These are phyloP conservation scores for Rhynchonema sp. DNA, from an alignment of 2,888 invertebrate species.

Conservation along the genomic window DNA sequence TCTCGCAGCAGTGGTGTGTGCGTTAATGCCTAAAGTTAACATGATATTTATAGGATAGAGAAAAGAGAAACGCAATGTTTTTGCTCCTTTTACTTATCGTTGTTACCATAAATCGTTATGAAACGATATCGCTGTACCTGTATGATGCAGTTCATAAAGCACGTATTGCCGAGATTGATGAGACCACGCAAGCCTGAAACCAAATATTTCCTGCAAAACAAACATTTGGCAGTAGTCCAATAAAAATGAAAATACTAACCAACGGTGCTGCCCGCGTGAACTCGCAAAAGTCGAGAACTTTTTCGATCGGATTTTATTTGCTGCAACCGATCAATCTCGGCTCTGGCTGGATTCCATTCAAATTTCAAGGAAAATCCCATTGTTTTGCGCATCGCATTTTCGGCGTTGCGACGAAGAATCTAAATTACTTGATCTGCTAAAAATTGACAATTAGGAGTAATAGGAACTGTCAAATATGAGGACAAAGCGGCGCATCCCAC, in stretches of 20 bases:
- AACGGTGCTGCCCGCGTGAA: background rate
- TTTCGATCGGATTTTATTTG: background rate
- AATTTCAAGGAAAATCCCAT: slow-evolving; percentile 32
- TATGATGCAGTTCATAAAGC: slow-evolving; percentile 95
- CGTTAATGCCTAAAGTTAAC: slow-evolving; percentile 78
- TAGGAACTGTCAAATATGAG: background rate
- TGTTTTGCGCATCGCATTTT: slow-evolving; percentile 52
- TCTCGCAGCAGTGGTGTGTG: slow-evolving; percentile 84
- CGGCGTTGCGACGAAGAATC: slow-evolving; percentile 38
- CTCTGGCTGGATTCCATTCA: slow-evolving; percentile 11
- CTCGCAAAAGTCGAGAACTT: background rate
- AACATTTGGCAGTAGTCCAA: background rate
- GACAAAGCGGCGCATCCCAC: slow-evolving; percentile 34
- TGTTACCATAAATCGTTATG: background rate
- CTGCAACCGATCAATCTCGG: slow-evolving; percentile 9
- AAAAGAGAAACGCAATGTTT: too few relatives aligned
- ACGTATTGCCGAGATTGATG: slow-evolving; percentile 86
- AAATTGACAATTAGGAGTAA: too few relatives aligned
- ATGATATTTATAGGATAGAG: slow-evolving; percentile 1
- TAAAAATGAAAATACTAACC: background rate
- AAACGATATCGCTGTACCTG: slow-evolving; percentile 2
- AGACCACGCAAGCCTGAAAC: slow-evolving; percentile 57
- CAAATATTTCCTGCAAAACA: background rate
- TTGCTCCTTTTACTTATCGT: too few relatives aligned
- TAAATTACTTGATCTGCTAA: too few relatives aligned